Base-by-base conservation (phyloP, 92 coral and sea anemone genomes). In the Galaxea fascicularis region DNA sequence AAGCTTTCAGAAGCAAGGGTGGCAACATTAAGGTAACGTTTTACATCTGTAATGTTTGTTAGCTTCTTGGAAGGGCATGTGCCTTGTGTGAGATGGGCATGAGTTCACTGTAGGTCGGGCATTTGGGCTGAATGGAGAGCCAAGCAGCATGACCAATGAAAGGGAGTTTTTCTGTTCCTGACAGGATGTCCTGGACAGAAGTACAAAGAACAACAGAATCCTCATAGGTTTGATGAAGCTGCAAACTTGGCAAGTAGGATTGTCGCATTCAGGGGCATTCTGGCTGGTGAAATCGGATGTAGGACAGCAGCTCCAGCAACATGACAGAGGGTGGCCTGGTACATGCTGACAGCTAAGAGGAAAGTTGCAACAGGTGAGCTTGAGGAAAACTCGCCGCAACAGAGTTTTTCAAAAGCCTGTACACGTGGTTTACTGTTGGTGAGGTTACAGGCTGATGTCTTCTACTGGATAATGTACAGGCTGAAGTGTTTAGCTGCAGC, bases 361-460 rank as follows among this genome's bases (percentile, higher is more conserved):
- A 78, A 79, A 0, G 80, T 86, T 31, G 73, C 24, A 10, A 70
- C 85, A 25, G 71, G 62, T 3, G 87, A 79, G 31, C 91, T 82
- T 9, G 87, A 73, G 22, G 83, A 87, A 53, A 88, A 82, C 58
- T 67, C 74, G 26, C 84, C 78, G 0, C 82, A 21, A 44, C 85
- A 86, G 0, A 86, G 45, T 74, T 86, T 86, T 39, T 77, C 79
- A 51, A 68, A 79, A 7, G 86, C 90, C 29, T 87, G 90, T 16
- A 87, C 81, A 51, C 91, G 81, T 10, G 82, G 77, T 24, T 79
- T 89, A 59, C 76, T 89, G 59, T 84, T 77, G 44, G 89, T 89
- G 75, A 59, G 65, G 65, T 18, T 59, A 21, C 65, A 59, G 65
- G 65, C 26, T 59, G 65, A 27, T 21, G 8, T 15, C 41, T 4